Conservation (phyloP, 2,797 vertebrate genomes). For the Paratrypauchen microcephalus region DNA sequence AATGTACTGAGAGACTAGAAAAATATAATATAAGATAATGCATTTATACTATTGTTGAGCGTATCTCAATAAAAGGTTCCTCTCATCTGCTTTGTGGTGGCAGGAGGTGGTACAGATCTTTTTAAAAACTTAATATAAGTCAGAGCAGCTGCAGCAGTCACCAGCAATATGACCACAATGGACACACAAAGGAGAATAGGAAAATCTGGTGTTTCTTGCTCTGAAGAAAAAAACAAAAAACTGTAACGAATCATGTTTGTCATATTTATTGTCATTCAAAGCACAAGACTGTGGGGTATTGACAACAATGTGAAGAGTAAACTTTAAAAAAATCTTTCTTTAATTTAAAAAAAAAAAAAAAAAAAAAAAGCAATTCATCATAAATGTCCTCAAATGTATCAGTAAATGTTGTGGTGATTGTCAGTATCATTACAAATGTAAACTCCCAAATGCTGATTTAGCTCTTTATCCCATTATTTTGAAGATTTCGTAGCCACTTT, state of each 20-base stretch:
- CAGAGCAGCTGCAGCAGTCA: conserved; percentile 21
- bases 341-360: conserved; percentile 21
- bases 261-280: too few species aligned
- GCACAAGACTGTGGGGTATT: too few species aligned
- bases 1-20: background rate
- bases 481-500: background rate
- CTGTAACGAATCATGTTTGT: background rate
- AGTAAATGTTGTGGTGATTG: background rate
- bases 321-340: background rate
- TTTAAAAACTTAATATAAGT: conserved; percentile 50
- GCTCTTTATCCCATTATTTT: background rate
- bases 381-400: background rate
- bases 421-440: background rate
- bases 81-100: background rate
- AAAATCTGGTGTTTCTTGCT: background rate
- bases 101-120: conserved; percentile 75
- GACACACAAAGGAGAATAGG: conserved; percentile 13
- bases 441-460: background rate
- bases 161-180: background rate
- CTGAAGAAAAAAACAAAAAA: conserved; percentile 24
- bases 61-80: background rate
- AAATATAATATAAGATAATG: background rate
- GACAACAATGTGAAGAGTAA: too few species aligned
- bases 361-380: background rate
- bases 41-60: background rate